phyloP scores from a whole-genome alignment of 2,797 vertebrate genomes.

The Echeneis naucrates region DNA sequence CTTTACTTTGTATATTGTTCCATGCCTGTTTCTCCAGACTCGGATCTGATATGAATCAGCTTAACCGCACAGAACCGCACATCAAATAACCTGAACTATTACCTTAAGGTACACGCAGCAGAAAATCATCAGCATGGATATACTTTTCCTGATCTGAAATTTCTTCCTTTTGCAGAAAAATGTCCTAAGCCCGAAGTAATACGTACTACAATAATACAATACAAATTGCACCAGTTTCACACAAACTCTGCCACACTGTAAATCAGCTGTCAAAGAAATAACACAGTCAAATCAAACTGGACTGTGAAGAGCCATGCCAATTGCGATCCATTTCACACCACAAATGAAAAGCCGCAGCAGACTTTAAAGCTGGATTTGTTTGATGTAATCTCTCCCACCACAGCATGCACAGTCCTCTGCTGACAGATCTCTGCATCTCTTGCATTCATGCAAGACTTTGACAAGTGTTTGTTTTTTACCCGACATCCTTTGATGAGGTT shows the following conservation, averaged over 20 bases:
- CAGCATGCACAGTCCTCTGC: constrained; percentile 14
- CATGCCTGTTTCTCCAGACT: no score
- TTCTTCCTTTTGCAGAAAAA: not conserved
- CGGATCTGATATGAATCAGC: no score
- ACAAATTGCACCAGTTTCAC: constrained; percentile 9
- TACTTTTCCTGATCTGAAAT: no score
- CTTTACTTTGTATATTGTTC: no score
- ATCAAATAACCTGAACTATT: no score
- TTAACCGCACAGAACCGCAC: no score
- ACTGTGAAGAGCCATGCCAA: constrained; percentile 5
- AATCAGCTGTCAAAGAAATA: constrained; percentile 15
- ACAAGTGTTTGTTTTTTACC: constrained; percentile 50
- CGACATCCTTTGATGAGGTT: constrained; percentile 48
- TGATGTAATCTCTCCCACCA: constrained; percentile 19
- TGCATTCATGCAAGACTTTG: constrained; percentile 31
- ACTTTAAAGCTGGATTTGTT: constrained; percentile 23
- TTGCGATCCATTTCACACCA: constrained; percentile 24
- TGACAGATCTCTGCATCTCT: constrained; percentile 56
- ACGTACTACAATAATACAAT: not conserved
- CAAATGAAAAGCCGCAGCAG: constrained; percentile 27
- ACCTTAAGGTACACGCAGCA: no score
- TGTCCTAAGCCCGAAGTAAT: not conserved
- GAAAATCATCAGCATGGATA: no score
- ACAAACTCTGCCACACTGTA: not conserved
- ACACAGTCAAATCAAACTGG: constrained; percentile 8